Percentiles rank a stretch among this genome's conserved stretches.
These are phyloP conservation scores for Machaerirhynchus nigripectus DNA, from an alignment of 2,113 vertebrate genomes.

Conservation along the genomic window DNA sequence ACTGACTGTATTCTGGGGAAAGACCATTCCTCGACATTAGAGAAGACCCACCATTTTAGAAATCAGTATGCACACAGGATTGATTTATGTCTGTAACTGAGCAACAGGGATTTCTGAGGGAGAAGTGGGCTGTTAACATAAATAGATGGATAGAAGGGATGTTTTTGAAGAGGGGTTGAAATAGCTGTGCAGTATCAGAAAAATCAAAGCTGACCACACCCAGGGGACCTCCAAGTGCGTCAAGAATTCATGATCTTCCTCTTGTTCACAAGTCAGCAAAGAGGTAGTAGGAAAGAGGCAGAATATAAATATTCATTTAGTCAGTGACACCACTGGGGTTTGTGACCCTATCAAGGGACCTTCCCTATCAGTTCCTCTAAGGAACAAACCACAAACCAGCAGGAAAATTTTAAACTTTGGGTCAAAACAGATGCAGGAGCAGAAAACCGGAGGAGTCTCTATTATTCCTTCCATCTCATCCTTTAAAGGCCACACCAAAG, in stretches of 20 bases:
- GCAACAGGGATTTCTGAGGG: not conserved
- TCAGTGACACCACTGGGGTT: not conserved
- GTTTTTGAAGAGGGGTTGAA: not conserved
- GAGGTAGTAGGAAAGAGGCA: not conserved
- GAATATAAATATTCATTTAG: not conserved
- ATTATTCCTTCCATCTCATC: not conserved
- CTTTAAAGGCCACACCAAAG: not conserved
- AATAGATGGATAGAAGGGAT: not conserved
- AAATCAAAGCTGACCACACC: not conserved
- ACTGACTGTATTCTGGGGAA: not conserved
- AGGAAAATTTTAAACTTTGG: not conserved
- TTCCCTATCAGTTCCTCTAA: not conserved
- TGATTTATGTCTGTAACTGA: conserved; percentile 27
- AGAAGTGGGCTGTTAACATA: not conserved
- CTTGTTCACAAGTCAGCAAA: not conserved
- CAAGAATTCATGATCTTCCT: not conserved
- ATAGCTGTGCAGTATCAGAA: not conserved
- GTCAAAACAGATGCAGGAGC: not conserved
- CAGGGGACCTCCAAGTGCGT: not conserved
- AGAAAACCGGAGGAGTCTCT: not conserved
- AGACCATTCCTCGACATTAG: not conserved
- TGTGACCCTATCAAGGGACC: not conserved
- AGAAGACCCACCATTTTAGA: not conserved
- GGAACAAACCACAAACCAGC: not conserved
- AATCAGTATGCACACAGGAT: not conserved